These are phyloP conservation scores for Cavia porcellus DNA, from an alignment of 2,113 vertebrate species.

Conservation along the genomic window DNA sequence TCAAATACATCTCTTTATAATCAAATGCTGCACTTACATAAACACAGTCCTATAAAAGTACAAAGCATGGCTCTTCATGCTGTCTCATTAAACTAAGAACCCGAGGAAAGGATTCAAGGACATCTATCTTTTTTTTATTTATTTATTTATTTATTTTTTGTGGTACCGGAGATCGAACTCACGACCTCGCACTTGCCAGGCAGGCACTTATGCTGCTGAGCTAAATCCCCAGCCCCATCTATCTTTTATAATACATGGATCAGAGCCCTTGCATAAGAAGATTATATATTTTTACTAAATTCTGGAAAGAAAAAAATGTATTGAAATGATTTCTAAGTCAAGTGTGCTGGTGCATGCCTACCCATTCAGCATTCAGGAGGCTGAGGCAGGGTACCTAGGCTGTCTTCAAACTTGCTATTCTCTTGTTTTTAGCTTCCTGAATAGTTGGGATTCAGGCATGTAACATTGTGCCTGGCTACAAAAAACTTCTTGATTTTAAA, in stretches of 20 bases:
- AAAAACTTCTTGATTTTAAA: slow-evolving; percentile 10
- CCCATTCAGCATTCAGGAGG: not conserved
- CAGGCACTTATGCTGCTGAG: too few relatives aligned
- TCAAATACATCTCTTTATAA: slow-evolving; percentile 12
- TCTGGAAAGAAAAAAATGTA: slow-evolving; percentile 1
- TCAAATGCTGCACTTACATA: slow-evolving; percentile 10
- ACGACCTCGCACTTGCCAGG: too few relatives aligned
- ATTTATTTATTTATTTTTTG: too few relatives aligned
- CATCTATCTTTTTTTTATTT: not conserved
- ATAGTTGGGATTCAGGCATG: not conserved
- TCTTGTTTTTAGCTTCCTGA: not conserved
- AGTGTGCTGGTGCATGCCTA: not conserved
- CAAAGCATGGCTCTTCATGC: not conserved
- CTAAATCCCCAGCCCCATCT: not conserved
- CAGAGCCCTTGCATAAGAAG: slow-evolving; percentile 7
- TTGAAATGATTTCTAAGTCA: slow-evolving; percentile 34
- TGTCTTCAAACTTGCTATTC: not conserved
- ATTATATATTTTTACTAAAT: slow-evolving; percentile 41
- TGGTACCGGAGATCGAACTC: too few relatives aligned
- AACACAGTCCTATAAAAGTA: not conserved
- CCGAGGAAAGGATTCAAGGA: not conserved
- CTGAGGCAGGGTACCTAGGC: not conserved
- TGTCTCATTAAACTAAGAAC: slow-evolving; percentile 35
- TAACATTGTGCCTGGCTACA: too few relatives aligned
- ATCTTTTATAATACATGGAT: not conserved